Evolutionary conservation across 1,140 invertebrate genomes (phyloP).

Genomic region (Lucilia cuprina): DNA sequence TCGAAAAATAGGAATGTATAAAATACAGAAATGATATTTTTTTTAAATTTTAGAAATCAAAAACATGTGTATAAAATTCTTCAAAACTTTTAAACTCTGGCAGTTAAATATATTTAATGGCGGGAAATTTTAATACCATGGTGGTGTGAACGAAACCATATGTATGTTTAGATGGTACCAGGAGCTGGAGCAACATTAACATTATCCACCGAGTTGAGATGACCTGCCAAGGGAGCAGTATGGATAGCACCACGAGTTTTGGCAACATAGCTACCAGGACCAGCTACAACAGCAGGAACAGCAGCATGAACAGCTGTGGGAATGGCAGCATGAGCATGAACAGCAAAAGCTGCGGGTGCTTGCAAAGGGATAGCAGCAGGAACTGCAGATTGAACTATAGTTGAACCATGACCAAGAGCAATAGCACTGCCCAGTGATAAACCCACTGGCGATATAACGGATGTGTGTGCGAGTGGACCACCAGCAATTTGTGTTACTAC

Average conservation of each 20-base stretch:
- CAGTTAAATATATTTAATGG: too few species aligned
- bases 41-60: too few species aligned
- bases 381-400: conserved; percentile 60
- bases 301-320: background rate
- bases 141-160: background rate
- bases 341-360: background rate
- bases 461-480: conserved; percentile 44
- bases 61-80: too few species aligned
- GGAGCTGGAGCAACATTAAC: background rate
- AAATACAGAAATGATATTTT: too few species aligned
- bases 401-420: background rate
- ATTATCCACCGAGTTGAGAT: conserved; percentile 56
- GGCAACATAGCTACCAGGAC: conserved; percentile 62
- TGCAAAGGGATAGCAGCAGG: conserved; percentile 46
- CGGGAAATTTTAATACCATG: too few species aligned
- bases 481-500: conserved; percentile 38
- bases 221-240: conserved; percentile 64
- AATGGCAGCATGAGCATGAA: background rate
- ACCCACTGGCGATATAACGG: conserved; percentile 27
- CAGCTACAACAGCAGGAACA: conserved; percentile 47
- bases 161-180: background rate
- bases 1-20: too few species aligned
- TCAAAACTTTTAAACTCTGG: too few species aligned
- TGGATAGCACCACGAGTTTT: conserved; percentile 65
- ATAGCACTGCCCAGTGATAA: background rate